Percentiles rank a stretch among this genome's conserved stretches.
phyloP scores from a whole-genome alignment of 2,113 vertebrate genomes.

The Sinocyclocheilus grahami region DNA sequence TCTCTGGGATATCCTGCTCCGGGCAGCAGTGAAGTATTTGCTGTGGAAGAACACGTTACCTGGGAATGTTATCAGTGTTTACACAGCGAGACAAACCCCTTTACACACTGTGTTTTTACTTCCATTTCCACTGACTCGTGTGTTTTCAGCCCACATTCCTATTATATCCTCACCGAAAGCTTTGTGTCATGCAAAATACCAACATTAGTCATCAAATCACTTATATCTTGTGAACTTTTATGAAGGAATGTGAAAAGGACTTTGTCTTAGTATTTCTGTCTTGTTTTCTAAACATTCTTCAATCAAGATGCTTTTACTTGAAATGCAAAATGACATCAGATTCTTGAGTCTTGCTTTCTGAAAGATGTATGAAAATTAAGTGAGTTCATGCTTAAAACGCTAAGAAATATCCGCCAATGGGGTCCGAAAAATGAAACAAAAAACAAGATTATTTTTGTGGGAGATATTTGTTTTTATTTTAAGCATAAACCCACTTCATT shows the following conservation, averaged over 20 bases:
- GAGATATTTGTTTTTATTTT: too few relatives aligned
- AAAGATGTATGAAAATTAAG: too few relatives aligned
- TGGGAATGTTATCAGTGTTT: constrained; percentile 68
- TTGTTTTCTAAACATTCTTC: too few relatives aligned
- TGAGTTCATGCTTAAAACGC: background rate
- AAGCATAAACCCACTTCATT: too few relatives aligned
- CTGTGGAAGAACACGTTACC: constrained; percentile 68
- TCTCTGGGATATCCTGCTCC: constrained; percentile 73
- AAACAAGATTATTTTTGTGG: too few relatives aligned
- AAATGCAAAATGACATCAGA: too few relatives aligned
- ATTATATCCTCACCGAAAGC: background rate
- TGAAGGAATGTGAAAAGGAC: background rate
- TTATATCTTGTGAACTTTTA: background rate
- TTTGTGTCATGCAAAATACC: background rate
- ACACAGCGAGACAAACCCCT: constrained; percentile 62
- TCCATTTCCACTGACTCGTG: constrained; percentile 62
- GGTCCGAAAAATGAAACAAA: too few relatives aligned
- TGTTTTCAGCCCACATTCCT: background rate
- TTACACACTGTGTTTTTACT: constrained; percentile 65
- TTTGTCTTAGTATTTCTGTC: too few relatives aligned
- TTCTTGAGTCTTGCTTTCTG: too few relatives aligned
- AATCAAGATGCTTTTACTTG: too few relatives aligned
- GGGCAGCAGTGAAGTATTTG: constrained; percentile 72
- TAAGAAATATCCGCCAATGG: background rate
- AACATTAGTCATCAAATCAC: background rate